These are phyloP conservation scores for Schizopygopsis pylzovi DNA, from an alignment of 2,797 vertebrate genomes.

Conservation along the genomic window DNA sequence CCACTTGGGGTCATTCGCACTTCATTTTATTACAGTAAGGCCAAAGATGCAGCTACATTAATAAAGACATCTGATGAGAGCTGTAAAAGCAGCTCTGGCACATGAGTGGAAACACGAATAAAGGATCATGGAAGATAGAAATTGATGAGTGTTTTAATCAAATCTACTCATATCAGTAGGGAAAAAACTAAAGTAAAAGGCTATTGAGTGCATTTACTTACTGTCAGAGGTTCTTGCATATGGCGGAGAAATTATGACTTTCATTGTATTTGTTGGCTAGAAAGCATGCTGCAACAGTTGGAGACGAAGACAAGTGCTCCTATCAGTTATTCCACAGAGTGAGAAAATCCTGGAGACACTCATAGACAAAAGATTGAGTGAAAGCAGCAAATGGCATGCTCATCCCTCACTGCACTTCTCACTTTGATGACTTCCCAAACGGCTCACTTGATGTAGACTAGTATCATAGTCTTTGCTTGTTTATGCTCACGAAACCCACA, in stretches of 20 bases:
- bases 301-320: neutral
- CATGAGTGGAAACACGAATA: conserved; percentile 40
- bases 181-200: conserved; percentile 58
- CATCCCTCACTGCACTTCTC: neutral
- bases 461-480: neutral
- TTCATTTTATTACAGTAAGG: conserved; percentile 37
- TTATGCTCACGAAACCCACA: neutral
- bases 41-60: neutral
- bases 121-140: conserved; percentile 46
- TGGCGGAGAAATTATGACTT: conserved; percentile 57
- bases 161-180: conserved; percentile 54
- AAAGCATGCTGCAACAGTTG: conserved; percentile 19
- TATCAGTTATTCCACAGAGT: conserved; percentile 34
- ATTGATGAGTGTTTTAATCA: conserved; percentile 63
- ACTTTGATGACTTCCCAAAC: neutral
- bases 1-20: conserved; percentile 11
- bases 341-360: neutral
- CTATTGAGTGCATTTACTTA: conserved; percentile 62
- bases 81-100: conserved; percentile 42
- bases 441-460: neutral
- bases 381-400: neutral
- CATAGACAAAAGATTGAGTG: neutral
- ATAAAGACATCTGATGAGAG: conserved; percentile 12
- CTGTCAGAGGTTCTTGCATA: conserved; percentile 53
- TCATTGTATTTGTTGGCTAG: conserved; percentile 53